Evolutionary conservation across 1,140 invertebrate genomes (phyloP).

Genomic region (Oncopeltus fasciatus): DNA sequence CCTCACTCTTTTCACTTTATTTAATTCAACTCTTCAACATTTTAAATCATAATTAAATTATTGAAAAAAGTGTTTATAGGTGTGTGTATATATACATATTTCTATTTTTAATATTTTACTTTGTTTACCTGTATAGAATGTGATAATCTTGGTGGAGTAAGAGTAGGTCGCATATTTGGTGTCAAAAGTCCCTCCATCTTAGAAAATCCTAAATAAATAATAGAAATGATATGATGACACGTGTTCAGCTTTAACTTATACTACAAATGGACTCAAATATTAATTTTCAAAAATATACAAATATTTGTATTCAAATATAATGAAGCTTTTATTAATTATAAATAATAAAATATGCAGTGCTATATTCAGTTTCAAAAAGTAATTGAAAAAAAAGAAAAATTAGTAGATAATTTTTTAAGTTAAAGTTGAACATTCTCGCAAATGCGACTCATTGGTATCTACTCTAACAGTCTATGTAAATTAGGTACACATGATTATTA

Average conservation of each 20-base stretch:
- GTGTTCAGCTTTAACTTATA: constrained; percentile 13
- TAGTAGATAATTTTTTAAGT: not conserved
- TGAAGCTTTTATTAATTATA: too few species aligned
- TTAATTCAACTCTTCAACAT: too few species aligned
- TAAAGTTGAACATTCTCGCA: constrained; percentile 16
- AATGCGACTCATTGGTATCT: constrained; percentile 7
- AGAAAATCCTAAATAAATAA: not conserved
- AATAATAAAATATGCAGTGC: too few species aligned
- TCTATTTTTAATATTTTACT: too few species aligned
- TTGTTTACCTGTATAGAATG: constrained; percentile 36
- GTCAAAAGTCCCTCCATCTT: constrained; percentile 33
- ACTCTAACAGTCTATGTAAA: constrained; percentile 19
- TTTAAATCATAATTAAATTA: too few species aligned
- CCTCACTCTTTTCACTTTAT: too few species aligned
- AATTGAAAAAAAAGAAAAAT: constrained; percentile 2
- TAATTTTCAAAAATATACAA: too few species aligned
- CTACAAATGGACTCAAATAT: not conserved
- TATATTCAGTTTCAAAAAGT: too few species aligned
- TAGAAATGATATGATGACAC: constrained; percentile 12
- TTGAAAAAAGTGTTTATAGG: too few species aligned
- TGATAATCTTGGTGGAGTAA: constrained; percentile 32
- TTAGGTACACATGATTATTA: constrained; percentile 14
- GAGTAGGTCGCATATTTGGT: constrained; percentile 30
- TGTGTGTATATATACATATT: too few species aligned
- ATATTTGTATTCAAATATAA: too few species aligned